Conservation (phyloP, 2,113 vertebrate genomes). For the Lonchura striata region DNA sequence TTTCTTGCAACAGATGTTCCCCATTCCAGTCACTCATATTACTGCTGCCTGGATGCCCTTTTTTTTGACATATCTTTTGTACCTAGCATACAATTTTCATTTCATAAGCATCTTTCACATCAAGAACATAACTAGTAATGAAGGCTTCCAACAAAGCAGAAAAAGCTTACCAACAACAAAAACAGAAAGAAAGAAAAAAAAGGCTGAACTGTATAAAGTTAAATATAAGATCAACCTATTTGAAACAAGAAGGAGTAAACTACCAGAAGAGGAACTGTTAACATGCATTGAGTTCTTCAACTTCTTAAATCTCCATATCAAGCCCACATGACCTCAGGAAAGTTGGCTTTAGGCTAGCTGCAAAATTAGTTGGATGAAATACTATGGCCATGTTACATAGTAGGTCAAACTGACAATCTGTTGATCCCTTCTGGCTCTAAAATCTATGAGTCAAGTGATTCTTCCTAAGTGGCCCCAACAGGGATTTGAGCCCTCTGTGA, state of each 20-base stretch:
- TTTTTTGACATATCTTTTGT: background rate
- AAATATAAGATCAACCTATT: background rate
- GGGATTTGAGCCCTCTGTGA: background rate
- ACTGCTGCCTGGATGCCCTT: background rate
- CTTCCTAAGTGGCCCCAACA: background rate
- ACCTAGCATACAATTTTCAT: background rate
- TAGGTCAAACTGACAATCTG: slow-evolving; percentile 26
- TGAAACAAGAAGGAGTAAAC: background rate
- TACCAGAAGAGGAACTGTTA: background rate
- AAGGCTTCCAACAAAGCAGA: background rate
- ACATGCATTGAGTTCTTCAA: background rate
- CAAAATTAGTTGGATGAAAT: background rate
- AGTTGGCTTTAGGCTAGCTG: background rate
- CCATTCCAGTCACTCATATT: background rate
- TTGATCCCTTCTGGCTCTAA: slow-evolving; percentile 25
- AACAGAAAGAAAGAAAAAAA: background rate
- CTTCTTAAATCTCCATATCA: background rate
- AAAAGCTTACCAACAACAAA: background rate
- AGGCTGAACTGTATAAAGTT: background rate
- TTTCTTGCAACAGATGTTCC: background rate
- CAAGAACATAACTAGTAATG: background rate
- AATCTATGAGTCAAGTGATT: background rate
- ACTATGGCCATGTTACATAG: background rate
- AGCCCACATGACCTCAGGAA: background rate
- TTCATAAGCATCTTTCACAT: background rate